Evolutionary conservation across 1,140 invertebrate species (phyloP).

Genomic region (Medauroidea extradentata): DNA sequence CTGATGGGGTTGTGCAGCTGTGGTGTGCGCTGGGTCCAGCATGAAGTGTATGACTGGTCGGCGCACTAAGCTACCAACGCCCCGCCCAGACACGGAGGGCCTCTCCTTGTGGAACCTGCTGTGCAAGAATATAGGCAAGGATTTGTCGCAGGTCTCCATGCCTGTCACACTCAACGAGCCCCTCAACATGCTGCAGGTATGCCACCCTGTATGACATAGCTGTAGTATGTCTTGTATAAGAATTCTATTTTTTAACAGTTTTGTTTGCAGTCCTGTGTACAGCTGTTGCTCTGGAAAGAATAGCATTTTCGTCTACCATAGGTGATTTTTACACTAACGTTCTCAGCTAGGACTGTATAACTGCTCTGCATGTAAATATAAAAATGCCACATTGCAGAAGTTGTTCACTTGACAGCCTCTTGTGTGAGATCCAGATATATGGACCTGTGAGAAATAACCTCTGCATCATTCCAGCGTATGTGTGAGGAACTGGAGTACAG

Average conservation of each 20-base stretch:
- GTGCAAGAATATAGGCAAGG: constrained; percentile 82
- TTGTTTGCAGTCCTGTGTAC: too few relatives aligned
- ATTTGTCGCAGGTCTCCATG: constrained; percentile 63
- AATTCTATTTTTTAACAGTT: too few relatives aligned
- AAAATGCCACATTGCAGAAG: too few relatives aligned
- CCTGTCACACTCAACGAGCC: constrained; percentile 84
- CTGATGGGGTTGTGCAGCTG: not conserved
- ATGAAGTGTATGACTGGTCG: constrained; percentile 55
- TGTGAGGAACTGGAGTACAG: constrained; percentile 84
- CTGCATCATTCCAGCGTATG: constrained; percentile 49
- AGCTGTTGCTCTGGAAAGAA: too few relatives aligned
- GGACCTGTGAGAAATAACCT: not conserved
- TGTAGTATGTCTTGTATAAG: too few relatives aligned
- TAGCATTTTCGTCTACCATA: too few relatives aligned
- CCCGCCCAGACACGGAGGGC: constrained; percentile 66
- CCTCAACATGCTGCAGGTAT: constrained; percentile 70
- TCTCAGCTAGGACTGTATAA: too few relatives aligned
- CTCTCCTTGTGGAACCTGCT: constrained; percentile 76
- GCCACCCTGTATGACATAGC: not conserved
- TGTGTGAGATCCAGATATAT: too few relatives aligned
- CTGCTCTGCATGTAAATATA: too few relatives aligned
- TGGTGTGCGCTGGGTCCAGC: constrained; percentile 9
- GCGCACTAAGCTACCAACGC: constrained; percentile 62
- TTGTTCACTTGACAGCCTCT: too few relatives aligned
- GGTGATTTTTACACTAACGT: too few relatives aligned